Evolutionary conservation across 2,113 vertebrate genomes (phyloP).

Genomic region (Caranx ignobilis): DNA sequence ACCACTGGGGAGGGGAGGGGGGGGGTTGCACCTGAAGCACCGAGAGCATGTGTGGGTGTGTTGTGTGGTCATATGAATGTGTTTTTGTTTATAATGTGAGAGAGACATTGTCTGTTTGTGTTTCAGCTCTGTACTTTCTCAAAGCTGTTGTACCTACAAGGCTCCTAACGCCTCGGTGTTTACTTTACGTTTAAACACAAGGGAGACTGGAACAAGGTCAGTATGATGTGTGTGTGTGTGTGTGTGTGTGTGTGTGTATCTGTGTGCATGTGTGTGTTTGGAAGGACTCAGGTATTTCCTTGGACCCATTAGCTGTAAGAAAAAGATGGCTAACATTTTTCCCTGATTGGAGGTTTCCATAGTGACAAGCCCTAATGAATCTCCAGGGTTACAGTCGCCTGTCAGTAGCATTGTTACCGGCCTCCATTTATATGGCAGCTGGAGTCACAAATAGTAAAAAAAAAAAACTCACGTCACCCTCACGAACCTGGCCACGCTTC

Average conservation of each 20-base stretch:
- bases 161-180: slow-evolving; percentile 57
- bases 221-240: neutral
- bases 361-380: slow-evolving; percentile 92
- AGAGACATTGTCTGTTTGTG: slow-evolving; percentile 61
- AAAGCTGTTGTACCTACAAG: slow-evolving; percentile 47
- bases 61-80: neutral
- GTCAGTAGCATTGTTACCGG: slow-evolving; percentile 81
- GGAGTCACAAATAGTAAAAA: slow-evolving; percentile 57
- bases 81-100: slow-evolving; percentile 29
- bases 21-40: slow-evolving; percentile 23
- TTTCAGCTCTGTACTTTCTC: slow-evolving; percentile 70
- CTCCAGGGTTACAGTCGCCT: slow-evolving; percentile 91
- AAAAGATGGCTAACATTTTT: slow-evolving; percentile 84
- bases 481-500: slow-evolving; percentile 29
- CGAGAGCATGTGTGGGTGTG: neutral
- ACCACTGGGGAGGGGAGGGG: no score
- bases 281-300: slow-evolving; percentile 73
- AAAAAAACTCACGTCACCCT: slow-evolving; percentile 52
- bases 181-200: slow-evolving; percentile 71
- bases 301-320: slow-evolving; percentile 63
- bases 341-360: slow-evolving; percentile 89
- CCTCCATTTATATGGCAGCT: slow-evolving; percentile 86
- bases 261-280: slow-evolving; percentile 22
- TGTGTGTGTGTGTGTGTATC: slow-evolving; percentile 22
- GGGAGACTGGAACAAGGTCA: slow-evolving; percentile 50